Base-by-base conservation (phyloP, 2,888 invertebrate genomes). In the Rhagonycha fulva region DNA sequence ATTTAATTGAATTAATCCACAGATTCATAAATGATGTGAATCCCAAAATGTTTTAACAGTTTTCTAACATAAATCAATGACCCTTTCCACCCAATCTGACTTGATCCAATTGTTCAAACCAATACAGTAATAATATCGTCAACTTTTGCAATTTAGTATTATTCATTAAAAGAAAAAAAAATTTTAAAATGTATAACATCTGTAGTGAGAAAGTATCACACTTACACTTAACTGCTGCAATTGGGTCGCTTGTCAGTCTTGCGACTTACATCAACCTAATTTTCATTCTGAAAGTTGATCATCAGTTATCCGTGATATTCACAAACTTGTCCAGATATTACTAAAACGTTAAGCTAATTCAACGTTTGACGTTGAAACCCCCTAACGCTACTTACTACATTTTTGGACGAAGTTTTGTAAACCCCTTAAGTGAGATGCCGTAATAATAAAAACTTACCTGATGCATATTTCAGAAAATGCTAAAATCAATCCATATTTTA, bases 401-500 rank as follows among this genome's bases (percentile, higher is more conserved):
- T 62, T 24, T 24, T 66, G 1, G 0, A 47, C n/a, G n/a, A 63
- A 24, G 11, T 23, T 19, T 14, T 62, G 23, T n/a, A 24, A 24
- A 23, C 24, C 24, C 24, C 5, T 19, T 19, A 7, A 4, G 11
- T 11, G 63, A 63, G 19, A 23, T 63, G 12, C 2, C n/a, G 12
- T n/a, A 63, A 63, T n/a, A 63, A 63, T 63, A 12, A 30, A 26
- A 32, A 77, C 83, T 82, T 85, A 93, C 93, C 93, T 91, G 77
- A 86, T 84, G 23, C 83, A 82, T 61, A 82, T 76, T 85, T 94
- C 94, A 88, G 92, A 90, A 63, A 92, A 85, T 4, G 91, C 91
- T 62, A 93, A 86, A 68, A 92, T 87, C 14, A 93, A 80, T 19
- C 93, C 94, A 82, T 93, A 93, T 2, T 91, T 82, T 86, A 92